phyloP scores from a whole-genome alignment of 2,113 vertebrate genomes.

The Brachionichthys hirsutus region DNA sequence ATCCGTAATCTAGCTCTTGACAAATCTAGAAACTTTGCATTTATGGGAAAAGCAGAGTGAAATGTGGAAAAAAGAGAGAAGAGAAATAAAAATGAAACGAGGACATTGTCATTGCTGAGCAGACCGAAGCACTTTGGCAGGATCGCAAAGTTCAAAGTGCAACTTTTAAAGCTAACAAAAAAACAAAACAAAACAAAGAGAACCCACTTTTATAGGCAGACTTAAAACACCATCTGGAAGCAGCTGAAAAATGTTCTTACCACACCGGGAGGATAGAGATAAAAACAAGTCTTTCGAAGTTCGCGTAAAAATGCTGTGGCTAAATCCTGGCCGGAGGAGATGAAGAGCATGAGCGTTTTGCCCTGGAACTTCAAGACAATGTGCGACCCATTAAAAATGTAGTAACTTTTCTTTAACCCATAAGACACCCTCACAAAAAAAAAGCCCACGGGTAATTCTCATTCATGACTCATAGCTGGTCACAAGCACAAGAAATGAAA shows the following conservation, averaged over 20 bases:
- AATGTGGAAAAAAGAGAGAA: conserved; percentile 4
- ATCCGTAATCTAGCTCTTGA: conserved; percentile 54
- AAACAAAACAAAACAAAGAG: not conserved
- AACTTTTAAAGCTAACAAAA: conserved; percentile 9
- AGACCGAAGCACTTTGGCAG: conserved; percentile 28
- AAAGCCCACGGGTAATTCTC: conserved; percentile 41
- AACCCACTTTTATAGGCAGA: conserved; percentile 19
- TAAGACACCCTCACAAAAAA: conserved; percentile 36
- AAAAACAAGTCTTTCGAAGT: conserved; percentile 53
- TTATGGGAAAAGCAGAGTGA: conserved; percentile 22
- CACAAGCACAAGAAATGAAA: conserved; percentile 9
- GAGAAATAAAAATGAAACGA: conserved; percentile 21
- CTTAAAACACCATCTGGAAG: conserved; percentile 46
- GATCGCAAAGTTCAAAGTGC: conserved; percentile 30
- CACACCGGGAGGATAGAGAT: conserved; percentile 47
- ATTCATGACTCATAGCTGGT: conserved; percentile 37
- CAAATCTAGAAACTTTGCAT: conserved; percentile 23
- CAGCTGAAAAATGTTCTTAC: conserved; percentile 46
- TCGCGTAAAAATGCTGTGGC: conserved; percentile 47
- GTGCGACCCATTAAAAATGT: conserved; percentile 58
- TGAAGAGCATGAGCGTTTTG: conserved; percentile 47
- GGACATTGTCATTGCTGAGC: conserved; percentile 13
- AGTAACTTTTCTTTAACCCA: conserved; percentile 30
- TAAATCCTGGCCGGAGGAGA: conserved; percentile 44
- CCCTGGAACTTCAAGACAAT: conserved; percentile 43